Conservation (phyloP, 1,140 invertebrate genomes). For the Bombus pyrosoma region DNA sequence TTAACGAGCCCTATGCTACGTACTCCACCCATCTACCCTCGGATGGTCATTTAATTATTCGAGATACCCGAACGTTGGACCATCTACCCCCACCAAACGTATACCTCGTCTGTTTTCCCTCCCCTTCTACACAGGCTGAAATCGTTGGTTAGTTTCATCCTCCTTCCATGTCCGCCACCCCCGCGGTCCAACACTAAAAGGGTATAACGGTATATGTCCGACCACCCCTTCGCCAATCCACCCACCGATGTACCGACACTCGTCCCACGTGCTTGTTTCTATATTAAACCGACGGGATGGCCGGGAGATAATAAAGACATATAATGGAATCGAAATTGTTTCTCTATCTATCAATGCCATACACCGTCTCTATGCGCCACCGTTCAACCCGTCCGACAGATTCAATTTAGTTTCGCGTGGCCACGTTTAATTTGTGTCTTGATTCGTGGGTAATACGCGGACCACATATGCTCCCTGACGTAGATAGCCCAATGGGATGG, state of each 20-base stretch:
- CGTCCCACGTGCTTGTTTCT: slow-evolving; percentile 72
- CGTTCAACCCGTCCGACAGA: slow-evolving; percentile 65
- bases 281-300: slow-evolving; percentile 78
- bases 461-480: slow-evolving; percentile 35
- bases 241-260: slow-evolving; percentile 62
- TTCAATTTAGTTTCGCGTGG: slow-evolving; percentile 76
- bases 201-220: slow-evolving; percentile 63
- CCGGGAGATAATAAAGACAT: slow-evolving; percentile 80
- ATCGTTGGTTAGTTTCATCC: slow-evolving; percentile 56
- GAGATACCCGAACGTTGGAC: slow-evolving; percentile 78
- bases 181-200: slow-evolving; percentile 45
- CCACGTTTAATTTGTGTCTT: slow-evolving; percentile 79
- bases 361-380: slow-evolving; percentile 60
- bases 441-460: slow-evolving; percentile 70
- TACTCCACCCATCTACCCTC: slow-evolving; percentile 69
- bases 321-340: slow-evolving; percentile 82
- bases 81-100: slow-evolving; percentile 59
- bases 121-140: slow-evolving; percentile 31
- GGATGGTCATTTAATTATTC: slow-evolving; percentile 83
- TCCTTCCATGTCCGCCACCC: slow-evolving; percentile 44
- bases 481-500: slow-evolving; percentile 2
- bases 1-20: slow-evolving; percentile 81
- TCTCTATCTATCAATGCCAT: slow-evolving; percentile 81
- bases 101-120: slow-evolving; percentile 38
- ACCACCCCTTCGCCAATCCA: slow-evolving; percentile 45